phyloP scores from a whole-genome alignment of 2,113 vertebrate genomes.

The Anseranas semipalmata region DNA sequence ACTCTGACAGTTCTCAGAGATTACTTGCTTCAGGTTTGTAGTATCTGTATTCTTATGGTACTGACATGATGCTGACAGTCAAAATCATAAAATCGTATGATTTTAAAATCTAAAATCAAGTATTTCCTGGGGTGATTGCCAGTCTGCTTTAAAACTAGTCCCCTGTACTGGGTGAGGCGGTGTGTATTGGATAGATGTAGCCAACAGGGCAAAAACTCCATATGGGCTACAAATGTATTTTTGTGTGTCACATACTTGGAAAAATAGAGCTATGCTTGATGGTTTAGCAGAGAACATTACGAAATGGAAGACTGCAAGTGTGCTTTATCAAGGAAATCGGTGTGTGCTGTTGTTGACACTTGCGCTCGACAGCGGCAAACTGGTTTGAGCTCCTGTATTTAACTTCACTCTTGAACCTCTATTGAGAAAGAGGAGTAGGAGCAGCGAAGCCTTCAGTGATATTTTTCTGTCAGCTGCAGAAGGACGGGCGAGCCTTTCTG shows the following conservation, averaged over 20 bases:
- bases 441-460: too few species aligned
- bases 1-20: not conserved
- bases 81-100: not conserved
- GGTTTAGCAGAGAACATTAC: not conserved
- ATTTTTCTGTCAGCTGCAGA: too few species aligned
- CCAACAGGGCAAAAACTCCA: not conserved
- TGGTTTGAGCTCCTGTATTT: not conserved
- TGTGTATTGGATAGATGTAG: fast-evolving
- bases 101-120: too few species aligned
- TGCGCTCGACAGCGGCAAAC: not conserved
- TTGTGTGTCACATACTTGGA: not conserved
- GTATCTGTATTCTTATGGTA: not conserved
- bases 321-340: not conserved
- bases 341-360: not conserved
- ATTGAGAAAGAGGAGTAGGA: not conserved
- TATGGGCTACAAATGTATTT: not conserved
- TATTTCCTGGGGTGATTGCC: not conserved
- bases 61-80: not conserved
- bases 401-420: not conserved
- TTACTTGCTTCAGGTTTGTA: not conserved
- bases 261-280: not conserved
- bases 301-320: not conserved
- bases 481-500: too few species aligned
- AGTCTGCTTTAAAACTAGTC: not conserved
- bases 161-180: not conserved